phyloP scores from a whole-genome alignment of 2,888 invertebrate genomes.

The Alloscopus bannaensis region DNA sequence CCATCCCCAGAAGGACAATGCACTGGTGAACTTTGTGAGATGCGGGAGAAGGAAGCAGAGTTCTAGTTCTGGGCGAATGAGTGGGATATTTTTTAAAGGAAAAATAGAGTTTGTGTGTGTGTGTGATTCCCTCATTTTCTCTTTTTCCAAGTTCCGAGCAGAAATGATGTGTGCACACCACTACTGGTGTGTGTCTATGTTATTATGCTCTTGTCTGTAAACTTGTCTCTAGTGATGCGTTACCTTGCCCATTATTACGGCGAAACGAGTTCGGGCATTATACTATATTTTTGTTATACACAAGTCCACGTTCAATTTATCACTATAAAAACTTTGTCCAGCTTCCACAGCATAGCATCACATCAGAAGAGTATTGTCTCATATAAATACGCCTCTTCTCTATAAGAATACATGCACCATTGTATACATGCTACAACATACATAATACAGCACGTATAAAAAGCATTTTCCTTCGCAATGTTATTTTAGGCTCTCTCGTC shows the following conservation, averaged over 20 bases:
- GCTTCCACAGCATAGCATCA: not conserved
- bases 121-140: not conserved
- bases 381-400: not conserved
- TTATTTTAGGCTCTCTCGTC: constrained; percentile 65
- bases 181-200: constrained; percentile 42
- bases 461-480: constrained; percentile 45
- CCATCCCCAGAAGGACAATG: constrained; percentile 60
- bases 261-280: constrained; percentile 38
- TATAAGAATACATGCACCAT: no score
- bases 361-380: not conserved
- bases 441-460: not conserved
- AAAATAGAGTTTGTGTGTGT: not conserved
- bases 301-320: not conserved
- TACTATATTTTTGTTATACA: constrained; percentile 50
- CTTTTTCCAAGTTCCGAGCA: not conserved
- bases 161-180: constrained; percentile 25
- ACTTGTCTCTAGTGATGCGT: constrained; percentile 63
- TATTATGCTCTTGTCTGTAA: constrained; percentile 51
- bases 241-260: constrained; percentile 55
- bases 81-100: no score
- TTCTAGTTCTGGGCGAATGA: constrained; percentile 3
- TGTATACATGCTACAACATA: no score
- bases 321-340: not conserved
- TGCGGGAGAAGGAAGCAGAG: not conserved
- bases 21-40: constrained; percentile 27